Conservation (phyloP, 2,113 vertebrate genomes). For the Cromileptes altivelis region DNA sequence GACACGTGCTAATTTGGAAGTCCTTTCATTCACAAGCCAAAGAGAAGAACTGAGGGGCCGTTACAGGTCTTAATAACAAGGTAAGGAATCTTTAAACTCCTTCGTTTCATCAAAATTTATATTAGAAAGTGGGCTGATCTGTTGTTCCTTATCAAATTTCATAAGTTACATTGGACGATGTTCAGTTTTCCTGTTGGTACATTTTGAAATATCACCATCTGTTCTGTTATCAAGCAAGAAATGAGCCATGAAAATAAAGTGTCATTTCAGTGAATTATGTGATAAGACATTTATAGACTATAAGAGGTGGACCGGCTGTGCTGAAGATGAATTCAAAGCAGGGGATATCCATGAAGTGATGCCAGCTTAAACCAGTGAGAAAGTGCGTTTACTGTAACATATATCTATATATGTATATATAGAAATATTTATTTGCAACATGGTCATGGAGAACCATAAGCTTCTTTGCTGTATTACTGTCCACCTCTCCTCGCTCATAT, state of each 20-base stretch:
- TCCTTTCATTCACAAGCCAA: conserved; percentile 17
- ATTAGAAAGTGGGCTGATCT: neutral
- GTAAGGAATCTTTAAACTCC: conserved; percentile 31
- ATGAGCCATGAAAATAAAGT: conserved; percentile 23
- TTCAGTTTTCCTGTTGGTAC: neutral
- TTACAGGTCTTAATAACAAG: conserved; percentile 31
- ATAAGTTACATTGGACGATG: neutral
- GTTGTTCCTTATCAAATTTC: conserved; percentile 4
- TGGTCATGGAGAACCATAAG: conserved; percentile 63
- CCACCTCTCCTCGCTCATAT: conserved; percentile 68
- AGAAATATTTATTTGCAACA: conserved; percentile 28
- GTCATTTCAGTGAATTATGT: conserved; percentile 36
- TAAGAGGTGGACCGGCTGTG: neutral
- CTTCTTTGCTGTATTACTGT: conserved; percentile 77
- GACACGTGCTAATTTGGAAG: neutral
- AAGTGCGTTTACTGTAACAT: conserved; percentile 21
- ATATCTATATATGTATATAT: conserved; percentile 30
- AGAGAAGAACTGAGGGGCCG: conserved; percentile 15
- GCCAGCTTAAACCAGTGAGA: conserved; percentile 20
- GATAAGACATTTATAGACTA: conserved; percentile 30
- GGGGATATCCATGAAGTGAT: conserved; percentile 14
- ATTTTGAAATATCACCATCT: conserved; percentile 26
- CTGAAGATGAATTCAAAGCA: conserved; percentile 23
- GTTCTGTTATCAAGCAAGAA: conserved; percentile 28
- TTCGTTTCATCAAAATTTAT: neutral